Base-by-base conservation (phyloP, 2,113 vertebrate genomes). In the Brachypteracias leptosomus region DNA sequence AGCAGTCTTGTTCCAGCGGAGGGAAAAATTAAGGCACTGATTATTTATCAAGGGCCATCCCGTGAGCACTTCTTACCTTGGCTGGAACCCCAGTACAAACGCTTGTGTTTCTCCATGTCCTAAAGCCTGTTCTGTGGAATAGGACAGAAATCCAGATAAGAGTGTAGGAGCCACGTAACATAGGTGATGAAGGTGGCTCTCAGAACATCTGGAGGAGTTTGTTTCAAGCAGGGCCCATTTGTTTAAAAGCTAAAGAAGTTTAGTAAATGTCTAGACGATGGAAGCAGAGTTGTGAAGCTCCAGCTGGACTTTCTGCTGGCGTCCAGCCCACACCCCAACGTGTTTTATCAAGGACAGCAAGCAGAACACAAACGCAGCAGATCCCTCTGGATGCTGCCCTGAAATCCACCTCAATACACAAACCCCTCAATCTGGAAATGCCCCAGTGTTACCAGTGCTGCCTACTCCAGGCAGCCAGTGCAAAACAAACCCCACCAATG, bases 311-410 rank as follows among this genome's bases (percentile, higher is more conserved):
- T 46, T 76, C 47, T n/a, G 46, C 80, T 83, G 79, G 63, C 1
- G 0, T 9, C 35, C 76, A 62, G 68, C 89, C 36, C 36, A 25
- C 54, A 20, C 8, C 16, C 44, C 3, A 0, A 20, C 7, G 5
- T 4, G 15, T 26, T 76, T 54, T n/a, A 20, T 4, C 70, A 19
- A 49, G 46, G 71, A 51, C 73, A 74, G 58, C 0, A 1, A 72
- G 40, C 62, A 57, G 55, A 88, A 29, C 0, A 1, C 63, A 51
- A 67, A 40, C 1, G 7, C 28, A 42, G 83, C 76, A 36, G 38
- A 46, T 8, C 61, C 22, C 28, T 67, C 70, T 44, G 36, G 42
- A 70, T 14, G 24, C 76, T 47, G 57, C 47, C 57, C 89, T 36
- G 28, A 86, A 82, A 83, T 0, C 1, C 63, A 76, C n/a, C n/a